Percentiles rank a stretch among this genome's conserved stretches.
Evolutionary conservation across 2,113 vertebrate genomes (phyloP).

Genomic region (Canis aureus): DNA sequence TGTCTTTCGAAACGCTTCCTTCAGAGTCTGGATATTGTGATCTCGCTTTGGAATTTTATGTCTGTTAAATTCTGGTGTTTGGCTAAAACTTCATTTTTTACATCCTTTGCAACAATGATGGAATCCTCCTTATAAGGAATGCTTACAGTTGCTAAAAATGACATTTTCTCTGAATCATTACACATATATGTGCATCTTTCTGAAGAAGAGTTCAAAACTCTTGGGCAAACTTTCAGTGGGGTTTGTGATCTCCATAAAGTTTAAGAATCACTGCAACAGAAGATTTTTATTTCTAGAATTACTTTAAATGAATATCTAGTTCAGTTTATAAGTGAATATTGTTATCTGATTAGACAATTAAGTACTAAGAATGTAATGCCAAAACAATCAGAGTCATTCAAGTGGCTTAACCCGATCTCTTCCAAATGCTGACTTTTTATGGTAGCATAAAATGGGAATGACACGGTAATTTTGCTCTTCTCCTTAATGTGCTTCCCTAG

Average conservation of each 20-base stretch:
- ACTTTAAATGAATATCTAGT: constrained; percentile 47
- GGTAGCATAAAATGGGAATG: not conserved
- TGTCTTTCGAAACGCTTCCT: not conserved
- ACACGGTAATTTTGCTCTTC: not conserved
- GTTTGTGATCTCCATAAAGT: not conserved
- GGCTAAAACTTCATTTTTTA: constrained; percentile 24
- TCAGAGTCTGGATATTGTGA: not conserved
- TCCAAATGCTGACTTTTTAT: not conserved
- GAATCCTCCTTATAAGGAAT: not conserved
- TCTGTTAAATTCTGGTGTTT: not conserved
- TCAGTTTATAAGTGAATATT: constrained; percentile 10
- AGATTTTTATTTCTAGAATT: constrained; percentile 16
- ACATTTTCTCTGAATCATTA: not conserved
- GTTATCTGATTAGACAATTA: not conserved
- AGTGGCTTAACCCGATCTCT: not conserved
- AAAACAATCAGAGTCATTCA: not conserved
- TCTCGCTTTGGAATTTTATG: not conserved
- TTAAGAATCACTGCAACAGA: constrained; percentile 23
- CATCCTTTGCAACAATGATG: not conserved
- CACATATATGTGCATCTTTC: not conserved
- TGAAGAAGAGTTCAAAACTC: not conserved
- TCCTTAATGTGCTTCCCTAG: not conserved
- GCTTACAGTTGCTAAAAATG: not conserved
- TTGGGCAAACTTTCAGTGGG: not conserved
- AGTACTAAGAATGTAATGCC: not conserved